These are phyloP conservation scores for Lucifuga dentata DNA, from an alignment of 2,113 vertebrate species.

Conservation along the genomic window DNA sequence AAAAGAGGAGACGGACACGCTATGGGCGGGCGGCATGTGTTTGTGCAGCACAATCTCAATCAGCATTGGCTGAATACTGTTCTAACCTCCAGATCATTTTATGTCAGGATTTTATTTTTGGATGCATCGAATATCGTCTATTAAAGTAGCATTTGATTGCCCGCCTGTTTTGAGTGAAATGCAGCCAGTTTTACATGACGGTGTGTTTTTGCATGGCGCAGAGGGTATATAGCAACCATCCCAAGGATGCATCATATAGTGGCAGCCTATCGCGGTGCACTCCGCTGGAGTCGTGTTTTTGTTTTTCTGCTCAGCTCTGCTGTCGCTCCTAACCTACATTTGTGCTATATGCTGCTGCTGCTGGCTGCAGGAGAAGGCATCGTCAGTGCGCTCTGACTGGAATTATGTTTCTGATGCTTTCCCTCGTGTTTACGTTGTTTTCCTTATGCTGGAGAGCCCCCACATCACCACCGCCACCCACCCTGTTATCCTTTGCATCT, in stretches of 20 bases:
- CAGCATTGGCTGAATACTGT: slow-evolving; percentile 29
- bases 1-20: slow-evolving; percentile 43
- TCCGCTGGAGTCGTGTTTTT: slow-evolving; percentile 80
- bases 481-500: slow-evolving; percentile 27
- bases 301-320: slow-evolving; percentile 81
- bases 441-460: slow-evolving; percentile 57
- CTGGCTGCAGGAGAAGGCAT: slow-evolving; percentile 66
- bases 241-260: slow-evolving; percentile 77
- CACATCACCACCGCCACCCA: slow-evolving; percentile 43
- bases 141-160: background rate
- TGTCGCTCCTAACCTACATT: slow-evolving; percentile 83
- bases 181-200: slow-evolving; percentile 31
- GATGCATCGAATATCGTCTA: slow-evolving; percentile 7
- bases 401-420: slow-evolving; percentile 63
- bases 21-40: slow-evolving; percentile 75
- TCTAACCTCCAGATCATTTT: slow-evolving; percentile 26
- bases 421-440: slow-evolving; percentile 77
- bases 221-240: slow-evolving; percentile 80
- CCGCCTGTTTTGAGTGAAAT: slow-evolving; percentile 15
- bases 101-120: slow-evolving; percentile 3
- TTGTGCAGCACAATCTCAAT: slow-evolving; percentile 59
- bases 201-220: slow-evolving; percentile 78
- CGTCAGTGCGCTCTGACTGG: slow-evolving; percentile 63
- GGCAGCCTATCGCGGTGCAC: slow-evolving; percentile 75
- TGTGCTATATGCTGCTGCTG: slow-evolving; percentile 62